Percentiles rank a stretch among this genome's conserved stretches.
phyloP scores from a whole-genome alignment of 30 jellyfish, hydroid and myxozoan genomes.

The Nemopilema nomurai region DNA sequence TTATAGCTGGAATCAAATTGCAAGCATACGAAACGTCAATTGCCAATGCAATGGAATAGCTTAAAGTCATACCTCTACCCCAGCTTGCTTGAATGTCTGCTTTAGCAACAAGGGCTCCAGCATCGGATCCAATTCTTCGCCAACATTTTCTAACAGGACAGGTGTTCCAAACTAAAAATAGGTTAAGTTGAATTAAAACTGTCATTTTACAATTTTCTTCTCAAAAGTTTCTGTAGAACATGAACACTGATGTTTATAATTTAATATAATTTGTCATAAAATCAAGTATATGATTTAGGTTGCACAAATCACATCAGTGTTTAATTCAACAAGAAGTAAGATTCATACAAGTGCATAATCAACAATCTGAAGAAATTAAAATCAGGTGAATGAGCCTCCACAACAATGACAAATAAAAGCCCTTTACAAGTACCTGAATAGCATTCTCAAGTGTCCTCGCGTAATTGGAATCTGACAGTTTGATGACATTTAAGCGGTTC shows the following conservation, averaged over 20 bases:
- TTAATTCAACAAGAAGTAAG: too few species aligned
- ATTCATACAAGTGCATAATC: too few species aligned
- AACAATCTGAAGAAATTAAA: too few species aligned
- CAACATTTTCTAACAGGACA: constrained; percentile 90
- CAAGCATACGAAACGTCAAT: not conserved
- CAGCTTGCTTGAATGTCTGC: constrained; percentile 92
- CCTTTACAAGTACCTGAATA: constrained; percentile 70
- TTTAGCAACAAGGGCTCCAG: constrained; percentile 91
- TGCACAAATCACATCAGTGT: too few species aligned
- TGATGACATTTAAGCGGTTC: constrained; percentile 85
- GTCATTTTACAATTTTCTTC: not conserved
- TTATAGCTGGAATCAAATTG: not conserved
- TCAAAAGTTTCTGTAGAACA: too few species aligned
- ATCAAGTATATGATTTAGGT: too few species aligned
- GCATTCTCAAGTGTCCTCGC: constrained; percentile 96
- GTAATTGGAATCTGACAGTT: constrained; percentile 86
- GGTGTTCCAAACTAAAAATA: constrained; percentile 95
- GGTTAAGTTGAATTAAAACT: not conserved
- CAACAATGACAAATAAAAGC: not conserved
- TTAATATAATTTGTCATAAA: too few species aligned
- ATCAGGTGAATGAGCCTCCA: not conserved
- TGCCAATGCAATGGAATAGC: not conserved
- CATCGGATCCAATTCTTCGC: constrained; percentile 95
- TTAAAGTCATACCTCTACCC: constrained; percentile 78
- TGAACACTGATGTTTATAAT: too few species aligned